These are phyloP conservation scores for Malaclemys terrapin DNA, from an alignment of 2,113 vertebrate species.

Conservation along the genomic window DNA sequence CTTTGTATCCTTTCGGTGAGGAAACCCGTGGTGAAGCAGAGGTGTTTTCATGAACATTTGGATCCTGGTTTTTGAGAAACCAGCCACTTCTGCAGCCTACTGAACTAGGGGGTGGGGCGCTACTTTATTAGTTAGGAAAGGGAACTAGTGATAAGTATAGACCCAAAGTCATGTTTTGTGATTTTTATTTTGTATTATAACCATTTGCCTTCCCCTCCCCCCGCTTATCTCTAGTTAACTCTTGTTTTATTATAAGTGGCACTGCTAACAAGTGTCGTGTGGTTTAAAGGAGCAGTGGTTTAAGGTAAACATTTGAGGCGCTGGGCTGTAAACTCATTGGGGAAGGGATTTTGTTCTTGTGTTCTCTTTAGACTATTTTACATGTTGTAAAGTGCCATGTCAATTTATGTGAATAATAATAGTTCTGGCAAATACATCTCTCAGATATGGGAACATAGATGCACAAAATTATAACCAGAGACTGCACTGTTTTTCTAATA, in stretches of 20 bases:
- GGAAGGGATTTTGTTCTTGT: not conserved
- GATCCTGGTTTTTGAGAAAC: not conserved
- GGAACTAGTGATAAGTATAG: not conserved
- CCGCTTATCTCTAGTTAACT: too few relatives aligned
- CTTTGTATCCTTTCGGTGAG: not conserved
- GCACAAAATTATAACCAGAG: not conserved
- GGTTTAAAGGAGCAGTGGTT: too few relatives aligned
- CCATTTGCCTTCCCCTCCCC: not conserved
- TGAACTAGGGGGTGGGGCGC: not conserved
- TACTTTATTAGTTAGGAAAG: not conserved
- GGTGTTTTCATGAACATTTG: not conserved
- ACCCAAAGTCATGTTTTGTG: not conserved
- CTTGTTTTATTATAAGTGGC: too few relatives aligned
- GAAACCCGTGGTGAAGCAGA: not conserved
- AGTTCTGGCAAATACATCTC: not conserved
- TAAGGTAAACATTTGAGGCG: not conserved
- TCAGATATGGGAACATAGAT: fast-evolving
- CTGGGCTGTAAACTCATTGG: not conserved
- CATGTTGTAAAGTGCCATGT: not conserved
- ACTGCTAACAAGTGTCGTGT: too few relatives aligned
- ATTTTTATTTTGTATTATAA: not conserved
- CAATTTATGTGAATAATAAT: fast-evolving
- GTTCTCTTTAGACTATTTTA: not conserved
- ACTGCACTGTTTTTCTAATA: not conserved
- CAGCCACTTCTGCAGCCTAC: not conserved